Percentiles rank a stretch among this genome's conserved stretches.
Evolutionary conservation across 1,140 invertebrate species (phyloP).

Genomic region (Saxidomus purpurata): DNA sequence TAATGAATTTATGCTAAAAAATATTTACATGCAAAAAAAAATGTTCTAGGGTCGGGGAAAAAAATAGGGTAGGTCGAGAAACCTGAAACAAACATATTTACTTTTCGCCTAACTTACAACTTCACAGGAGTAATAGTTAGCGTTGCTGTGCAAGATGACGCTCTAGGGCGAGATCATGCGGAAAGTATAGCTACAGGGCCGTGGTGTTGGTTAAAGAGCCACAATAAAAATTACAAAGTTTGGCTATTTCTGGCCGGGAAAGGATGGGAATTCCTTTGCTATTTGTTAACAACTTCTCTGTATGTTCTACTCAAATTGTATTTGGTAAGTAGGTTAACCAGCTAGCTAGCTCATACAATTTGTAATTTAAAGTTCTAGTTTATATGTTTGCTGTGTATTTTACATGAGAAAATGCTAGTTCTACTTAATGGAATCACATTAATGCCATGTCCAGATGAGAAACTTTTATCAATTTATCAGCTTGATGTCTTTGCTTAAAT

Average conservation of each 20-base stretch:
- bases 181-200: not conserved
- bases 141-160: not conserved
- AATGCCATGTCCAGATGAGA: not conserved
- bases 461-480: not conserved
- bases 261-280: no score
- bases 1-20: no score
- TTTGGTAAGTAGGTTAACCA: not conserved
- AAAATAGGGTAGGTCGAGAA: no score
- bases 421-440: not conserved
- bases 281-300: no score
- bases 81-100: no score
- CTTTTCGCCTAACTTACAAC: not conserved
- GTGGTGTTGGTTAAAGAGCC: constrained; percentile 23
- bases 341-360: no score
- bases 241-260: constrained; percentile 18
- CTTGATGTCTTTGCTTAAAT: not conserved
- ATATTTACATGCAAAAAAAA: no score
- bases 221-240: not conserved
- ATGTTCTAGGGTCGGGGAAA: no score
- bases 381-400: not conserved
- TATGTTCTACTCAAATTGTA: no score
- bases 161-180: not conserved
- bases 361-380: not conserved
- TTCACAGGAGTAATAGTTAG: constrained; percentile 18
- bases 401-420: not conserved